A percentile compares a stretch with the other conserved stretches of the same genome.
Evolutionary conservation across 1,140 invertebrate genomes (phyloP).

Genomic region (Druon quercuslanigerum): DNA sequence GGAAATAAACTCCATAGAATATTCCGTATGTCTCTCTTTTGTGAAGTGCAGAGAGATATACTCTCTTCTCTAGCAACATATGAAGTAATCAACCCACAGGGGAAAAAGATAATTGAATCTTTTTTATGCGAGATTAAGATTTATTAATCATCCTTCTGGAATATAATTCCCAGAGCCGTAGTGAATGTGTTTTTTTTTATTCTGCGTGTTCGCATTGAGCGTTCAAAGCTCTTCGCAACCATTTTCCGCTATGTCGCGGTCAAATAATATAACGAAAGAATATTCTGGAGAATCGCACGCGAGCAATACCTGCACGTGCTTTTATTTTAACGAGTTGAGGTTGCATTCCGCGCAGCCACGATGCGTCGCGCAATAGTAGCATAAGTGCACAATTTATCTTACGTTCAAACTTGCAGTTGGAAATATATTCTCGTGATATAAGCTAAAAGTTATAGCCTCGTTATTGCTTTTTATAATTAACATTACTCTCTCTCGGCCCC

Average conservation of each 20-base stretch:
- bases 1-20: background rate
- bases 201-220: constrained; percentile 13
- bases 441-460: constrained; percentile 20
- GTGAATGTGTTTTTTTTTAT: constrained; percentile 18
- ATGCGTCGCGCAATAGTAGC: constrained; percentile 46
- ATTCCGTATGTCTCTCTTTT: too few relatives aligned
- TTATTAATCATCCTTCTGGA: background rate
- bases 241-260: constrained; percentile 25
- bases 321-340: constrained; percentile 54
- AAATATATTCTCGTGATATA: constrained; percentile 23
- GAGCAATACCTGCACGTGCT: constrained; percentile 51
- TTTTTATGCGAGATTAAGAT: background rate
- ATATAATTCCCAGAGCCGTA: background rate
- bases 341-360: constrained; percentile 51
- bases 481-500: constrained; percentile 16
- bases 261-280: constrained; percentile 48
- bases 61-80: too few relatives aligned
- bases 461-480: constrained; percentile 27
- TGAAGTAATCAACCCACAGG: too few relatives aligned
- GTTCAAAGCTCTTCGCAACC: background rate
- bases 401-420: constrained; percentile 29
- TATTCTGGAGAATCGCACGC: constrained; percentile 53
- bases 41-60: too few relatives aligned
- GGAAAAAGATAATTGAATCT: background rate
- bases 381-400: constrained; percentile 55